Base-by-base conservation (phyloP, 2,113 vertebrate genomes). In the Brachyistius frenatus region DNA sequence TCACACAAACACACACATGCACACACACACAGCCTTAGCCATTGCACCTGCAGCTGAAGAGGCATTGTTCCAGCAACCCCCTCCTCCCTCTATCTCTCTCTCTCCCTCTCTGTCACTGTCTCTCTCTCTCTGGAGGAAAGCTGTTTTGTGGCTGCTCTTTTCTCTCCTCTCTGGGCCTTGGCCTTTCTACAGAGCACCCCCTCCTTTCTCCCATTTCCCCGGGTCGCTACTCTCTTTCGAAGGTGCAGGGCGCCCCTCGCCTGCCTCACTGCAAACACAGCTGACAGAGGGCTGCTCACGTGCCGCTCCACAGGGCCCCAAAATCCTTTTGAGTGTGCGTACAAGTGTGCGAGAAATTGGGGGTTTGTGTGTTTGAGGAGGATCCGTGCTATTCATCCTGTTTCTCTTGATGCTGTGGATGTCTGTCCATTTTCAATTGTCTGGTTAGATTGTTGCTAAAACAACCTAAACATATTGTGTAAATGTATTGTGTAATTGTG, bases 251-350 rank as follows among this genome's bases (percentile, higher is more conserved):
- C 5, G 85, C 92, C 92, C 92, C 91, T 91, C 91, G 90, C 91
- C 91, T 92, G 86, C 91, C 87, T 80, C 81, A 92, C 90, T 84
- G 91, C 93, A 95, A 95, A 95, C 94, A 95, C 95, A 95, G 95
- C 94, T 95, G 95, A 95, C 92, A 91, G 92, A 93, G 93, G 90
- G 87, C 89, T 37, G 89, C 93, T 95, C 94, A 90, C 94, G 94
- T 95, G 94, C 93, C 85, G 61, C 85, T 87, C 91, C 63, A 23
- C 86, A 84, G 93, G 93, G 85, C 91, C 92, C 90, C 90, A 61
- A 85, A 87, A 84, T 81, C 89, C 86, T 53, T 89, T 88, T 80
- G 83, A 89, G 88, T 82, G 91, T 76, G 81, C 41, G 65, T 78
- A 82, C 32, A 60, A 80, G 87, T 72, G 85, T 77, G 86, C 44